A percentile compares a stretch with the other conserved stretches of the same genome.
These are phyloP conservation scores for Crotalus horridus DNA, from an alignment of 2,113 vertebrate genomes.

Conservation along the genomic window DNA sequence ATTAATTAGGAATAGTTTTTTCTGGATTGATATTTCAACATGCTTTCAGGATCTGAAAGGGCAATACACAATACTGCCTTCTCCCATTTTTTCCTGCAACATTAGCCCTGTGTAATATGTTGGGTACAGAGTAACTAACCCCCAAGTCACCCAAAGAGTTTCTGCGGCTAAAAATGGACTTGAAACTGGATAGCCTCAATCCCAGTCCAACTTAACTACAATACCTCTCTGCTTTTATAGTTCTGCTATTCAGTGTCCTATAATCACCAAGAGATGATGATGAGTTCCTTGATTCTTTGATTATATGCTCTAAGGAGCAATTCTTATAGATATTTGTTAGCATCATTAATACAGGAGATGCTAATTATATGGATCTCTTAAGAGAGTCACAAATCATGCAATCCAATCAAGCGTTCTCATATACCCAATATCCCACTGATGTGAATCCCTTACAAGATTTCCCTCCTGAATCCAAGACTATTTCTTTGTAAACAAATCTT, in stretches of 20 bases:
- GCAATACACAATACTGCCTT: not conserved
- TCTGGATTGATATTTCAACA: not conserved
- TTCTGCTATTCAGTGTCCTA: not conserved
- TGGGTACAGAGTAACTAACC: not conserved
- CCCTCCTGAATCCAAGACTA: not conserved
- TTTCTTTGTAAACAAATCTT: not conserved
- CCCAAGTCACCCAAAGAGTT: no score
- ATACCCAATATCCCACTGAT: not conserved
- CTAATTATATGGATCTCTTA: not conserved
- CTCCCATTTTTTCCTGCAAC: not conserved
- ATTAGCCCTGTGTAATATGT: not conserved
- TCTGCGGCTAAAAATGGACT: not conserved
- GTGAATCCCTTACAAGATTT: not conserved
- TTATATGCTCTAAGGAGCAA: not conserved
- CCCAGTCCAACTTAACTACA: not conserved
- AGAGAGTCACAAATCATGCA: not conserved
- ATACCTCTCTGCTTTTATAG: not conserved
- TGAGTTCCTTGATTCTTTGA: not conserved
- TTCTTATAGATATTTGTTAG: not conserved
- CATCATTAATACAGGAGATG: not conserved
- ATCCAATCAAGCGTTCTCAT: not conserved
- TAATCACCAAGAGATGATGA: not conserved
- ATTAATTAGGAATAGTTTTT: not conserved
- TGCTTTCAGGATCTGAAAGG: not conserved
- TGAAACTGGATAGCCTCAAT: not conserved